Evolutionary conservation across 2,797 vertebrate species (phyloP).

Genomic region (Ataeniobius toweri): DNA sequence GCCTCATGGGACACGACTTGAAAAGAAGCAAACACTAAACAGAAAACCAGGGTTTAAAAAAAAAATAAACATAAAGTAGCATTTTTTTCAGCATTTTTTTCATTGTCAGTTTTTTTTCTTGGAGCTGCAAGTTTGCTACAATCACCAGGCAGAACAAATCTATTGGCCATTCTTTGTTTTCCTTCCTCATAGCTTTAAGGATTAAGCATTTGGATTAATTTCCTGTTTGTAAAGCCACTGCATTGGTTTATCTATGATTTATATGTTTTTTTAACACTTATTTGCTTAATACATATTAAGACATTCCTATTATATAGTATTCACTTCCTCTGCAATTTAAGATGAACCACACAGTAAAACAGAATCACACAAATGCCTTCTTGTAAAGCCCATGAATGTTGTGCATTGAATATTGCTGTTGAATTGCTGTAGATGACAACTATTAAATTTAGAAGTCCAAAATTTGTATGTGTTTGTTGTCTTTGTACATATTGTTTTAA

Average conservation of each 20-base stretch:
- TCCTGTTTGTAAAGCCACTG: not conserved
- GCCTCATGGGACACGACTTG: constrained; percentile 92
- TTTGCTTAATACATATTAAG: constrained; percentile 29
- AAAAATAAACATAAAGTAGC: not conserved
- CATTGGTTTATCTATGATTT: constrained; percentile 47
- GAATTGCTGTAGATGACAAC: constrained; percentile 55
- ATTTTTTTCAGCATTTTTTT: constrained; percentile 14
- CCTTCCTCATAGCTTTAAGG: not conserved
- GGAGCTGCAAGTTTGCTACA: constrained; percentile 4
- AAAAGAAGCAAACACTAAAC: constrained; percentile 81
- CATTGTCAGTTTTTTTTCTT: constrained; percentile 18
- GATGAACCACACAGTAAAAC: not conserved
- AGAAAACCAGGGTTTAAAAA: constrained; percentile 13
- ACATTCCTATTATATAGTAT: not conserved
- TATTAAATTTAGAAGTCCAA: constrained; percentile 15
- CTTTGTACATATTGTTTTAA: not conserved
- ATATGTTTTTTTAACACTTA: constrained; percentile 8
- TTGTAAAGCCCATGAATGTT: constrained; percentile 56
- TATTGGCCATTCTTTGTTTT: not conserved
- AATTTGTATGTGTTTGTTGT: not conserved
- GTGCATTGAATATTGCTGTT: constrained; percentile 56
- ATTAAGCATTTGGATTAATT: constrained; percentile 5
- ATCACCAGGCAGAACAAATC: constrained; percentile 7
- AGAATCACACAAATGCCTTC: constrained; percentile 24
- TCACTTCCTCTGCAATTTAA: constrained; percentile 10